These are phyloP conservation scores for Seira sanloemensis DNA, from an alignment of 2,888 invertebrate species.

Conservation along the genomic window DNA sequence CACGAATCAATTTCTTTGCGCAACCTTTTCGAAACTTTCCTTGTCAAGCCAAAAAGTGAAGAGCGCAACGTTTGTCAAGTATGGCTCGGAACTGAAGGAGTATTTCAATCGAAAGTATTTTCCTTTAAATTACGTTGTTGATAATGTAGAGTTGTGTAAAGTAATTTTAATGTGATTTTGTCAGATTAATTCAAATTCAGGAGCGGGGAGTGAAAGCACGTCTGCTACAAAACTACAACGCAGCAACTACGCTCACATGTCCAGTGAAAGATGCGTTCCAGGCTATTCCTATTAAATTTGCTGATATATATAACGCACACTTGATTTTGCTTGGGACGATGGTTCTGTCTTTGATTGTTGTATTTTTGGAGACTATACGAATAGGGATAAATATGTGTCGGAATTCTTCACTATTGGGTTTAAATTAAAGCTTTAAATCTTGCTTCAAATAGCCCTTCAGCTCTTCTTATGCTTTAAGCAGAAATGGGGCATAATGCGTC, in stretches of 20 bases:
- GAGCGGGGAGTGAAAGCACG: conserved; percentile 37
- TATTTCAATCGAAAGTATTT: conserved; percentile 2
- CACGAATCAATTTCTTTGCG: neutral
- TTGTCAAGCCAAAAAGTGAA: neutral
- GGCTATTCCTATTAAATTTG: neutral
- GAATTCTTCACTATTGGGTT: too few species aligned
- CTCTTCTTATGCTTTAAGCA: too few species aligned
- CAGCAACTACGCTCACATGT: conserved; percentile 21
- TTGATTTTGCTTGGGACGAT: conserved; percentile 1
- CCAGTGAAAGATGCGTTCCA: neutral
- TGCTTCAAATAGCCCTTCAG: too few species aligned
- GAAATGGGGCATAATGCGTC: too few species aligned
- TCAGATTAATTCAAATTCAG: conserved; percentile 16
- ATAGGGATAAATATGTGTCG: too few species aligned
- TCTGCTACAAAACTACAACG: neutral
- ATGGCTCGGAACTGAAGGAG: neutral
- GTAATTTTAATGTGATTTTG: neutral
- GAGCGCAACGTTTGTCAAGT: neutral
- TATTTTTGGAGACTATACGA: neutral
- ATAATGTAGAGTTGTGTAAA: neutral
- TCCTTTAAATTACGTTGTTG: neutral
- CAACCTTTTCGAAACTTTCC: neutral
- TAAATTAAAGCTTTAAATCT: too few species aligned
- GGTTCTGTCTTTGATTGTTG: neutral
- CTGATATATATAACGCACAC: neutral